A percentile compares a stretch with the other conserved stretches of the same genome.
These are phyloP conservation scores for Oreochromis spilurus DNA, from an alignment of 2,113 vertebrate genomes.

Conservation along the genomic window DNA sequence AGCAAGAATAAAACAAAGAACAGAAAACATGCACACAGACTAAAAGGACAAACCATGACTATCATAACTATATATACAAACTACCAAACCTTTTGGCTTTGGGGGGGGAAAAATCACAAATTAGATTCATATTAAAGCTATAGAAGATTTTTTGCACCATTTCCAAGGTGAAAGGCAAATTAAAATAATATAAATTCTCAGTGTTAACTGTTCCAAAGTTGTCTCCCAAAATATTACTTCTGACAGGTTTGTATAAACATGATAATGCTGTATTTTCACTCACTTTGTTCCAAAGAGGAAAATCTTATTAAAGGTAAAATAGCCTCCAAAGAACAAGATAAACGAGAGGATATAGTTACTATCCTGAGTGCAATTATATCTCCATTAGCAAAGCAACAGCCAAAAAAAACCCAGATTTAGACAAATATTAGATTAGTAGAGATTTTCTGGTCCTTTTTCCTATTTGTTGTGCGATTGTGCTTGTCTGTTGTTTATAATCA, in stretches of 20 bases:
- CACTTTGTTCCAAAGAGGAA: background rate
- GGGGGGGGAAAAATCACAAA: background rate
- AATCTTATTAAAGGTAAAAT: background rate
- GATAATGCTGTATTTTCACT: background rate
- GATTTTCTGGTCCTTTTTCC: background rate
- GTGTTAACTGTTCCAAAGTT: background rate
- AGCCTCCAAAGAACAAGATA: background rate
- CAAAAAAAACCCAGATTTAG: accelerated
- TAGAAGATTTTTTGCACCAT: background rate
- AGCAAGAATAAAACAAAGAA: background rate
- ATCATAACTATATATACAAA: background rate
- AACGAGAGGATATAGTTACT: background rate
- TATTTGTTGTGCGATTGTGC: background rate
- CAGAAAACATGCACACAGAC: background rate
- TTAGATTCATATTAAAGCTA: background rate
- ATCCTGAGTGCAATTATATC: background rate
- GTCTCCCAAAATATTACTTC: background rate
- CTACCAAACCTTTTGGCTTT: background rate
- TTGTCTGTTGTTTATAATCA: background rate
- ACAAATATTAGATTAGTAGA: background rate
- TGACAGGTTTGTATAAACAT: background rate
- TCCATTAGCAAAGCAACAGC: background rate
- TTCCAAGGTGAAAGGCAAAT: background rate
- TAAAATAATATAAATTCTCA: background rate
- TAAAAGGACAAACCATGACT: background rate